A percentile compares a stretch with the other conserved stretches of the same genome.
phyloP scores from a whole-genome alignment of 2,113 vertebrate species.

The Cranoglanis bouderius region DNA sequence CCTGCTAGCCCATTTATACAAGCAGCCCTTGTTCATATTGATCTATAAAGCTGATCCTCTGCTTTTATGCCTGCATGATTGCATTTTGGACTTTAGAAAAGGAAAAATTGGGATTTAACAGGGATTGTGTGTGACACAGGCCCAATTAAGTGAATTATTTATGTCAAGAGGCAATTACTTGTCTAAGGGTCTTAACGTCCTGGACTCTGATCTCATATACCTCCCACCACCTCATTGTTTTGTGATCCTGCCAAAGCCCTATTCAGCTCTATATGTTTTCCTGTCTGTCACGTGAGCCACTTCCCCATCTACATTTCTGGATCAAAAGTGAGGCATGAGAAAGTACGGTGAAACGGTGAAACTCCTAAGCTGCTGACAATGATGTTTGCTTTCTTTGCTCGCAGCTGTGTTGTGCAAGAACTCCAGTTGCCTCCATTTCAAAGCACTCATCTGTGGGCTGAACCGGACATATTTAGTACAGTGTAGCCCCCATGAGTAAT shows the following conservation, averaged over 20 bases:
- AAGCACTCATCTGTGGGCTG: conserved; percentile 40
- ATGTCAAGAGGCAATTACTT: conserved; percentile 64
- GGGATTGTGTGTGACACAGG: conserved; percentile 53
- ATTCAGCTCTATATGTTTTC: conserved; percentile 33
- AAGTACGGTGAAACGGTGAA: conserved; percentile 42
- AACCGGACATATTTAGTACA: conserved; percentile 23
- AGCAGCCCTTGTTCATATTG: not conserved
- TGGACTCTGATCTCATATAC: conserved; percentile 36
- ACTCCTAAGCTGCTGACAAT: conserved; percentile 50
- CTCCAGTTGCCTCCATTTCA: conserved; percentile 48
- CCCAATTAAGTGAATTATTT: conserved; percentile 71
- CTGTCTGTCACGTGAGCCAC: conserved; percentile 53
- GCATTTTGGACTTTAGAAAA: not conserved
- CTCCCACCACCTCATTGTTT: conserved; percentile 36
- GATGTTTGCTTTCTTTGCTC: conserved; percentile 63
- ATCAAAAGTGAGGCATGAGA: conserved; percentile 56
- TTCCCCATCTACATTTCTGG: conserved; percentile 52
- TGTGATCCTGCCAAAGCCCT: conserved; percentile 14
- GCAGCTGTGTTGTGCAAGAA: conserved; percentile 64
- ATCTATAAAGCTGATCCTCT: not conserved
- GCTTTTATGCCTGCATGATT: not conserved
- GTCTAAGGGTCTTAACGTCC: conserved; percentile 53
- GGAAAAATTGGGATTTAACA: conserved; percentile 18
- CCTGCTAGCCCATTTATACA: not conserved
- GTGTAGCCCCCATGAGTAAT: conserved; percentile 15